These are phyloP conservation scores for Platorchestia sp. DNA, from an alignment of 1,140 invertebrate genomes.

Conservation along the genomic window DNA sequence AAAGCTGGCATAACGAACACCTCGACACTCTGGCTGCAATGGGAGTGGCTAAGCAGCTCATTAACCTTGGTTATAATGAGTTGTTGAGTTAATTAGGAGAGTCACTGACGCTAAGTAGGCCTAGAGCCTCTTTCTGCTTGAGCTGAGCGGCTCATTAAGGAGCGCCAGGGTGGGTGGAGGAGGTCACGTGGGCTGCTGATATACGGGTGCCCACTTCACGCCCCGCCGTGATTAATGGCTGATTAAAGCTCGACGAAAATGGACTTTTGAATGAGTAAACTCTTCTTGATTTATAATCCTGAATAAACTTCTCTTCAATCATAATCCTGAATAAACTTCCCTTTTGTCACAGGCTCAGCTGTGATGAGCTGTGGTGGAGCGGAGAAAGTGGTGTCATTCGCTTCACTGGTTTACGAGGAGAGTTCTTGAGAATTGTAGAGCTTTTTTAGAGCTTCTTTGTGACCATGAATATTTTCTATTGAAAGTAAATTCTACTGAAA, in stretches of 20 bases:
- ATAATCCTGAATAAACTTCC: no score
- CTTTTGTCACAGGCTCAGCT: no score
- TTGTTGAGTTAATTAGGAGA: not conserved
- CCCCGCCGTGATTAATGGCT: not conserved
- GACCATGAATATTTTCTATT: no score
- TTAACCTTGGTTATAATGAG: slow-evolving; percentile 5
- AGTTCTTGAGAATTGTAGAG: no score
- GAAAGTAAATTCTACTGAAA: no score
- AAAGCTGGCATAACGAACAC: not conserved
- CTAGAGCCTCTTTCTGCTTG: not conserved
- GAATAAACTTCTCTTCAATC: not conserved
- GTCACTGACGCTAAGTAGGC: slow-evolving; percentile 13
- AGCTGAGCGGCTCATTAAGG: not conserved
- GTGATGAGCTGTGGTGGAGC: no score
- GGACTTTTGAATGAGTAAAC: no score
- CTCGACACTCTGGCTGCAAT: not conserved
- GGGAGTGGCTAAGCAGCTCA: not conserved
- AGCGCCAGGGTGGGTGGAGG: not conserved
- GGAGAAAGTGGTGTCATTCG: no score
- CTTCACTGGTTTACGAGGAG: no score
- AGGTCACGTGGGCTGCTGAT: not conserved
- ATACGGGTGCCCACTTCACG: not conserved
- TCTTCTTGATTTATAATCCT: not conserved
- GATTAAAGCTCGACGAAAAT: not conserved
- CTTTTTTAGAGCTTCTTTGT: no score